Evolutionary conservation across 2,797 vertebrate species (phyloP), one percentile per base, ranked within the genome.

Genomic region (Nannoperca australis): DNA sequence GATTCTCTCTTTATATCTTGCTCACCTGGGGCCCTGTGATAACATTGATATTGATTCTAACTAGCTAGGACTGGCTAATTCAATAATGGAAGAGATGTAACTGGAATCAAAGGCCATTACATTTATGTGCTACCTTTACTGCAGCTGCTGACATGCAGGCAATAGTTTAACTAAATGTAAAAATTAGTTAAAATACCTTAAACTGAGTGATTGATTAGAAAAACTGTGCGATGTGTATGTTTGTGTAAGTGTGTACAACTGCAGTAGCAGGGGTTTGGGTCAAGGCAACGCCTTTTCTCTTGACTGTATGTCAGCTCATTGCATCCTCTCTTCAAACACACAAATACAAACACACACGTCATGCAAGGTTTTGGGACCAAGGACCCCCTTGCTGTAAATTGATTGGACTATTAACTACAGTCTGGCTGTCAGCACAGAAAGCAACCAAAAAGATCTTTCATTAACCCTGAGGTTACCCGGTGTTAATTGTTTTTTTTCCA

Each of bases 21-120:
- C 88, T 93, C 91, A 93, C 91, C 90, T 91, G 91, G 83, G 86
- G 83, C 81, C 47, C 63, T 84, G 85, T 82, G 77, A 93, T 91
- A 92, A 92, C 87, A 83, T 77, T 87, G 68, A 47, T 88, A 94
- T 92, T 82, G 89, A 94, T 91, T 87, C 30, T 4, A 86, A 81
- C 78, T 79, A 83, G 86, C 59, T 67, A 30, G 70, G 50, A 60
- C 56, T 40, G 66, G 69, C 71, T 90, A 89, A 94, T 90, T 91
- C 86, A 91, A 90, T 88, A 88, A 84, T 34, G 72, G 67, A 59
- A 36, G 50, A 68, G 76, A 68, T 78, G 73, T 70, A 76, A 66
- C 47, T 76, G 60, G 56, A 85, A 89, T 89, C 85, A 89, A 85
- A 89, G 55, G 64, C 78, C 70, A 84, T 87, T 82, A 79, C 74